Evolutionary conservation across 1,140 invertebrate genomes (phyloP), one percentile per base, ranked within the genome.

Genomic region (Lordiphosa mommai): DNA sequence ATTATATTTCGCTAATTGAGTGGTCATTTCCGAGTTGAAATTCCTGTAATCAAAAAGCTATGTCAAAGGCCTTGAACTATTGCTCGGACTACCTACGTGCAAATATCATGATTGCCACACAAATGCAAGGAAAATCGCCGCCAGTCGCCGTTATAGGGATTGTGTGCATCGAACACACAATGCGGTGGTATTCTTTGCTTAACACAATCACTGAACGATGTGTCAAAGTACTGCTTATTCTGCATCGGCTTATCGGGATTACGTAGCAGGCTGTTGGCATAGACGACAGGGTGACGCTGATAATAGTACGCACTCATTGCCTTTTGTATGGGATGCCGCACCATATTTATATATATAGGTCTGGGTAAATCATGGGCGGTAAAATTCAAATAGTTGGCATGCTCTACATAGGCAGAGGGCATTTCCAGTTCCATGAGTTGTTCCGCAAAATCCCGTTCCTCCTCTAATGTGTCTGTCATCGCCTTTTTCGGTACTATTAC

Each of bases 261-360:
- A 10, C 94, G 94, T 68, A 94, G 92, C 76, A 96, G 94, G 57
- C 93, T 90, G 23, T 82, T 80, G 3, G 56, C 68, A 57, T 72
- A 87, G 95, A 95, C 1, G 94, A 61, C 13, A 1, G 86, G 86
- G 46, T 88, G 80, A 46, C 95, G 90, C 2, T 95, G 93, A 41
- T 85, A 88, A 84, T 97, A 97, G 90, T 96, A 97, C 92, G 95
- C 96, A 1, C 95, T 97, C 69, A 97, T 96, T 4, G 96, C 94
- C 37, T 96, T 91, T 87, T 97, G 95, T 13, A 97, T 93, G 0
- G 96, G 96, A 90, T 97, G 95, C 17, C 96, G 91, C 1, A 97
- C 95, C 66, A 97, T 90, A 88, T 97, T 97, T 51, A 97, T 93
- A 89, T 96, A 97, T 70, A 97, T 96, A 0, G 96, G 96, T 67